Evolutionary conservation across 2,888 invertebrate genomes (phyloP).

Genomic region (Drosophila conformis): DNA sequence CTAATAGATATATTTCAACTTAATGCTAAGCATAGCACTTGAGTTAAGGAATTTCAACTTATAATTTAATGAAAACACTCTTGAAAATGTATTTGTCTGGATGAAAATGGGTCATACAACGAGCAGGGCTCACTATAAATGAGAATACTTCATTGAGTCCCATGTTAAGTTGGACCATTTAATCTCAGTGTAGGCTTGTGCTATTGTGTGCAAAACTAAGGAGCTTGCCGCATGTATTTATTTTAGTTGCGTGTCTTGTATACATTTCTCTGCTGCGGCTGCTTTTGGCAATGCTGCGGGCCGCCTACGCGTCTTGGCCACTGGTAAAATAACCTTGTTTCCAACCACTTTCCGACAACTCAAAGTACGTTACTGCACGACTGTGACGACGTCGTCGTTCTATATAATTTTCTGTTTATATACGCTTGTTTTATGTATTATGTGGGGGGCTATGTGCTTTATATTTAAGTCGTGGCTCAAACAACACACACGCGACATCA

Average conservation of each 20-base stretch:
- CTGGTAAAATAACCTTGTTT: constrained; percentile 71
- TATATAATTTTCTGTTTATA: constrained; percentile 59
- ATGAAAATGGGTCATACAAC: not conserved
- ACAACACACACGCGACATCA: constrained; percentile 23
- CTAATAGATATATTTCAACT: not conserved
- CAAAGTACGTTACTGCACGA: constrained; percentile 67
- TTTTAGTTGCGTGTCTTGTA: constrained; percentile 63
- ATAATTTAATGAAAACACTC: not conserved
- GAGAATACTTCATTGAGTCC: not conserved
- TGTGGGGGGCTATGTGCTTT: constrained; percentile 36
- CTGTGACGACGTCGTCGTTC: constrained; percentile 42
- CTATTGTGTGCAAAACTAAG: constrained; percentile 50
- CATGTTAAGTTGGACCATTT: not conserved
- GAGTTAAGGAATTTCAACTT: not conserved
- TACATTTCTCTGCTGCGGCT: constrained; percentile 62
- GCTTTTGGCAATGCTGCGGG: constrained; percentile 52
- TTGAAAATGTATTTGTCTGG: not conserved
- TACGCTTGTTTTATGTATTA: constrained; percentile 39
- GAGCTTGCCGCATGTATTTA: constrained; percentile 40
- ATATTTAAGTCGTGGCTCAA: constrained; percentile 40
- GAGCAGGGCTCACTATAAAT: not conserved
- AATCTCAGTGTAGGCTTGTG: constrained; percentile 23
- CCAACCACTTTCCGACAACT: constrained; percentile 67
- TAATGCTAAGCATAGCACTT: not conserved
- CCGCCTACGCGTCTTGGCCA: constrained; percentile 53